Conservation (phyloP, 2,113 vertebrate species). For the Phyllostomus hastatus region DNA sequence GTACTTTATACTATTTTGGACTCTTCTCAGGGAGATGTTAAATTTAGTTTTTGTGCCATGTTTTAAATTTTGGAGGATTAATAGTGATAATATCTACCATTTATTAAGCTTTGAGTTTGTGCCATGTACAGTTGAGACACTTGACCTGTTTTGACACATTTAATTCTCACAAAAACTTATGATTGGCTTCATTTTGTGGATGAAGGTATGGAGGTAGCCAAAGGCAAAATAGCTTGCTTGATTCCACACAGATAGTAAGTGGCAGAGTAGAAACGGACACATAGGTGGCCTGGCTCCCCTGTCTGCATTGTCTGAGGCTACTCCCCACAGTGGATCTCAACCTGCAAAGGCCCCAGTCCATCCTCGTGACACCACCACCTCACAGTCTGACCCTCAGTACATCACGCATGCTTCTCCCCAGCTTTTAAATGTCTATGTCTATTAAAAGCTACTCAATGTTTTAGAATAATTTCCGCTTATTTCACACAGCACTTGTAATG, state of each 20-base stretch:
- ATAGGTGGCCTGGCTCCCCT: no score
- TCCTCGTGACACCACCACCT: neutral
- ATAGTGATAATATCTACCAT: no score
- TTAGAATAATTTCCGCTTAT: neutral
- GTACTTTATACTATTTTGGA: neutral
- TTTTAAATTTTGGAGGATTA: neutral
- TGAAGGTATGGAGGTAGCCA: neutral
- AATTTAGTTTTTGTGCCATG: neutral
- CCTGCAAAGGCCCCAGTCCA: fast-evolving
- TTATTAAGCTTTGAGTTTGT: neutral
- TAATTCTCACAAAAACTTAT: neutral
- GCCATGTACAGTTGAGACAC: neutral
- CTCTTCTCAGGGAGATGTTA: neutral
- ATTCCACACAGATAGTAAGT: neutral
- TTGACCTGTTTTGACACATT: neutral
- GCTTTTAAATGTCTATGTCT: neutral
- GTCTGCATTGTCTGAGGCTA: fast-evolving
- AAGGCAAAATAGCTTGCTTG: neutral
- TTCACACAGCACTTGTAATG: neutral
- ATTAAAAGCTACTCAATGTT: neutral
- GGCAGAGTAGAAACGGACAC: neutral
- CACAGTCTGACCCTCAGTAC: neutral
- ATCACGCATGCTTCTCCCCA: neutral
- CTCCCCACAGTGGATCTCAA: neutral
- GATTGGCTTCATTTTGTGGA: neutral